Conservation (phyloP, 2,113 vertebrate species). For the Cheilinus undulatus region DNA sequence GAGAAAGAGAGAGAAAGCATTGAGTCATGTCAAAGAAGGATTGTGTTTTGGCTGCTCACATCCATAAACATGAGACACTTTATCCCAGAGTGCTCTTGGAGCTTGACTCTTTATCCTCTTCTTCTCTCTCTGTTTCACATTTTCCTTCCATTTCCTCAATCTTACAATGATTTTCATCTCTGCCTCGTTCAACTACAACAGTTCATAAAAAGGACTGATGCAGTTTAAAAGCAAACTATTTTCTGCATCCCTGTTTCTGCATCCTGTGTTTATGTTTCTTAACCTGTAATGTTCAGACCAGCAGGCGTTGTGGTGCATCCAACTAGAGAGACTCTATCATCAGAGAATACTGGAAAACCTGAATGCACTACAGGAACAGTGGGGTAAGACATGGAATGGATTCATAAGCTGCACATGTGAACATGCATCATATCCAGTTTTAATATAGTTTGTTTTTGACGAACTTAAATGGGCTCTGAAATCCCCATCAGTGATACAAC, state of each 20-base stretch:
- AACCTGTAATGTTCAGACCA: slow-evolving; percentile 87
- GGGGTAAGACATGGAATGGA: too few species aligned
- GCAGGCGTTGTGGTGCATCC: slow-evolving; percentile 92
- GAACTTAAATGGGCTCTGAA: too few species aligned
- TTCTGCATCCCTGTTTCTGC: not conserved
- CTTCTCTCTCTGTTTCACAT: not conserved
- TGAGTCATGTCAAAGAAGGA: slow-evolving; percentile 65
- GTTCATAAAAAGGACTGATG: not conserved
- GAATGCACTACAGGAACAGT: slow-evolving; percentile 90
- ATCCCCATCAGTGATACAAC: too few species aligned
- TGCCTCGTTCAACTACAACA: not conserved
- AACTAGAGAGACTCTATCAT: slow-evolving; percentile 93
- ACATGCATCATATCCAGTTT: not conserved
- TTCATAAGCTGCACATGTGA: too few species aligned
- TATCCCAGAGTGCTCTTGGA: slow-evolving; percentile 22
- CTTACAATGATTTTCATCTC: not conserved
- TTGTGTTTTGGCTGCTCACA: slow-evolving; percentile 66
- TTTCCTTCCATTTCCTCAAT: not conserved
- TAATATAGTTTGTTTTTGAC: not conserved
- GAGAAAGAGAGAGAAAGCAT: slow-evolving; percentile 38
- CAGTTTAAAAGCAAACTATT: not conserved
- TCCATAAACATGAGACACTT: slow-evolving; percentile 74
- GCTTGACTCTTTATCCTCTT: slow-evolving; percentile 13
- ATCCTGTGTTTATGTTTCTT: slow-evolving; percentile 78
- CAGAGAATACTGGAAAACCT: slow-evolving; percentile 93